Conservation (phyloP, 1,140 invertebrate genomes). For the Spodoptera frugiperda region DNA sequence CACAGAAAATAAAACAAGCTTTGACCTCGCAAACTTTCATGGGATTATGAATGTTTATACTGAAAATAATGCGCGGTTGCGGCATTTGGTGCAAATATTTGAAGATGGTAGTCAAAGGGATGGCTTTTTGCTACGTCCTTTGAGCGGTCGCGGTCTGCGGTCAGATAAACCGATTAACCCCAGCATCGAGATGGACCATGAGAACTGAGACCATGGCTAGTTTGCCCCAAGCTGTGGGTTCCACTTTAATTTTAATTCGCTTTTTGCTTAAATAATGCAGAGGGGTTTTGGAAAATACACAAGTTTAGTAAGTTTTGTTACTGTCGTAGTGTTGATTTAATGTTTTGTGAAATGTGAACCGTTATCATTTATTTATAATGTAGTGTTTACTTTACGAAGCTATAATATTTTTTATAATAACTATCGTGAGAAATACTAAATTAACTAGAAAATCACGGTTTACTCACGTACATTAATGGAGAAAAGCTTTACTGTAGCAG, state of each 20-base stretch:
- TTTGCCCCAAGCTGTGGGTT: conserved; percentile 34
- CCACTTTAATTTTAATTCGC: conserved; percentile 1
- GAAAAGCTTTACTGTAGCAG: too few species aligned
- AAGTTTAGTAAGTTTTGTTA: too few species aligned
- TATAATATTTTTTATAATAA: too few species aligned
- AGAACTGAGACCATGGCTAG: conserved; percentile 40
- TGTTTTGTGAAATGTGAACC: too few species aligned
- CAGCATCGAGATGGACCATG: conserved; percentile 8
- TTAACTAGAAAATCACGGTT: too few species aligned
- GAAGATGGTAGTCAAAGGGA: conserved; percentile 81
- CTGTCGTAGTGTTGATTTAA: too few species aligned
- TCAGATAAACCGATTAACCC: conserved; percentile 80
- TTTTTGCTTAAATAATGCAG: background rate
- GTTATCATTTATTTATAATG: too few species aligned
- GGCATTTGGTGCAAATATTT: conserved; percentile 81
- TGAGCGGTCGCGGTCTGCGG: conserved; percentile 77
- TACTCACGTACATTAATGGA: too few species aligned
- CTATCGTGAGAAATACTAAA: too few species aligned
- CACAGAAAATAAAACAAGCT: conserved; percentile 54
- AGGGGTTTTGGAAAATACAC: too few species aligned
- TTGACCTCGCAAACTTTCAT: conserved; percentile 61
- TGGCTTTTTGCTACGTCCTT: conserved; percentile 79
- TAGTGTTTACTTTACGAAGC: too few species aligned
- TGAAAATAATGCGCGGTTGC: conserved; percentile 82
- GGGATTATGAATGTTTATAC: conserved; percentile 82